These are phyloP conservation scores for Daubentonia madagascariensis DNA, from an alignment of 2,113 vertebrate genomes.

Conservation along the genomic window DNA sequence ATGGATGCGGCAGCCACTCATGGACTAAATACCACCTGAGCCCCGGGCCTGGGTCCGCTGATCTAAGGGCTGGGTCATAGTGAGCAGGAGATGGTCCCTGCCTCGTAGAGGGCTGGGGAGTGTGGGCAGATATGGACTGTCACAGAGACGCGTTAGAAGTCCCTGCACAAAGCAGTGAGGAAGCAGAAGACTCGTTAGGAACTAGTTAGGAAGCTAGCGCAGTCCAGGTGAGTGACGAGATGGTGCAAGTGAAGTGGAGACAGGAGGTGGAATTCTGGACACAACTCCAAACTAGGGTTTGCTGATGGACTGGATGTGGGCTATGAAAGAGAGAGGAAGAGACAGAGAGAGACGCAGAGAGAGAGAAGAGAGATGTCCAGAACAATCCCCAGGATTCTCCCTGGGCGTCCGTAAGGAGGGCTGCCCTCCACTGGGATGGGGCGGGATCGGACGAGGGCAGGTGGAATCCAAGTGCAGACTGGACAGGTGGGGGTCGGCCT, in stretches of 20 bases:
- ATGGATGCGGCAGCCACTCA: not conserved
- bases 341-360: not conserved
- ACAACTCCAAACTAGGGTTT: not conserved
- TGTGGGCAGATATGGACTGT: not conserved
- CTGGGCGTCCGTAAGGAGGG: not conserved
- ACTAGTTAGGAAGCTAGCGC: not conserved
- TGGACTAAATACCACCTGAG: no score
- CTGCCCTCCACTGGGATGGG: no score
- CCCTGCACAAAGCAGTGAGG: not conserved
- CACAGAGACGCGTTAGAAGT: not conserved
- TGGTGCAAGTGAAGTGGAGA: no score
- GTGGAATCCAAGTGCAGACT: not conserved
- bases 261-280: not conserved
- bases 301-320: not conserved
- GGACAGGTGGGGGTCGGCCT: not conserved
- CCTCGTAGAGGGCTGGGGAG: not conserved
- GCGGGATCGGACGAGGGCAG: no score
- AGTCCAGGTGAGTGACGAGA: not conserved
- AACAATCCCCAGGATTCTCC: not conserved
- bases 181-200: not conserved
- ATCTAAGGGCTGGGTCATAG: no score
- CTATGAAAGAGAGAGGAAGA: no score
- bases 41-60: fast-evolving
- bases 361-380: not conserved
- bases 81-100: not conserved